A percentile compares a stretch with the other conserved stretches of the same genome.
phyloP scores from a whole-genome alignment of 2,888 invertebrate genomes.

The Meiosimyza platycephala region DNA sequence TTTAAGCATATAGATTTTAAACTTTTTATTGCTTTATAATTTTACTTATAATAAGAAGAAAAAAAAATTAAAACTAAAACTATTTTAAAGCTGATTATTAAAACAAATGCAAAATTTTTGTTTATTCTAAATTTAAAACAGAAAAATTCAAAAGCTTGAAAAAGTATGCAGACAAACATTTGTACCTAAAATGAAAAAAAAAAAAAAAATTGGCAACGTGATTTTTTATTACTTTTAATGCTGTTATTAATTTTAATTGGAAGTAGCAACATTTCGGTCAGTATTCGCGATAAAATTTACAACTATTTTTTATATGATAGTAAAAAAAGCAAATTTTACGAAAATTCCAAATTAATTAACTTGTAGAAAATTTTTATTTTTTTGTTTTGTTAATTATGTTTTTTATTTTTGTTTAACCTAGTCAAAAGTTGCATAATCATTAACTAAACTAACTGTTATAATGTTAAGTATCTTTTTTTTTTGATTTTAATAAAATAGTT shows the following conservation, averaged over 20 bases:
- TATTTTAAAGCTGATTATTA: too few species aligned
- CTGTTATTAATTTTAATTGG: constrained; percentile 26
- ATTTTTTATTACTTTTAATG: constrained; percentile 16
- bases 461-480: constrained; percentile 1
- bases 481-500: not conserved
- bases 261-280: constrained; percentile 46
- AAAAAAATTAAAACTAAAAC: too few species aligned
- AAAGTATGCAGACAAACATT: constrained; percentile 30
- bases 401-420: constrained; percentile 31
- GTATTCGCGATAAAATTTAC: constrained; percentile 47
- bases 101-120: too few species aligned
- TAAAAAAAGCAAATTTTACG: constrained; percentile 33
- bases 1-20: not conserved
- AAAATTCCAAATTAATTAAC: constrained; percentile 34
- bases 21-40: too few species aligned
- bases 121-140: not conserved
- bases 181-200: constrained; percentile 26
- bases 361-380: constrained; percentile 28
- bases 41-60: too few species aligned
- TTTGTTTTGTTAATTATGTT: constrained; percentile 34
- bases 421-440: constrained; percentile 28
- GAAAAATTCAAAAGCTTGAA: not conserved
- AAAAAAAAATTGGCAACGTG: constrained; percentile 23
- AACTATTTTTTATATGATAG: constrained; percentile 33
- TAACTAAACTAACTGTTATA: constrained; percentile 13